phyloP scores from a whole-genome alignment of 2,888 invertebrate genomes.

The Lepidocyrtinus sp. region DNA sequence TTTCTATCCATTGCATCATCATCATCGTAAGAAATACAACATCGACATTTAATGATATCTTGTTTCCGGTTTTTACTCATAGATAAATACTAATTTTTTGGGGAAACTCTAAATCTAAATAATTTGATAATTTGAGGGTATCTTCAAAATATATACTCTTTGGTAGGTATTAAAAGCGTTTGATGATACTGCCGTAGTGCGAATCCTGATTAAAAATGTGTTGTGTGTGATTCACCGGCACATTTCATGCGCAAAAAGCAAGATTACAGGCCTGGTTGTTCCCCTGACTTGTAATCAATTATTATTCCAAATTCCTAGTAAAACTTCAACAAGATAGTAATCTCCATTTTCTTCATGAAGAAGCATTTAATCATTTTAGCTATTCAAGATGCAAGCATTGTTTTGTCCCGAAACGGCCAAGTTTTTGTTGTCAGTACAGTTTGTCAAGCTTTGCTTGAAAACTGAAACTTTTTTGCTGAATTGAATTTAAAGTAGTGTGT shows the following conservation, averaged over 20 bases:
- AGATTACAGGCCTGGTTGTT: too few relatives aligned
- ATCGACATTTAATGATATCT: too few relatives aligned
- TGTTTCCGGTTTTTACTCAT: too few relatives aligned
- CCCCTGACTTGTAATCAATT: background rate
- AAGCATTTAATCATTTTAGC: background rate
- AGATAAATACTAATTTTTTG: too few relatives aligned
- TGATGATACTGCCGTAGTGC: background rate
- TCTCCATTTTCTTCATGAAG: background rate
- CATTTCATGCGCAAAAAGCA: background rate
- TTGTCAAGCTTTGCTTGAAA: background rate
- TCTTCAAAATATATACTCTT: too few relatives aligned
- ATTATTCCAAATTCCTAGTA: background rate
- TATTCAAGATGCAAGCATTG: background rate
- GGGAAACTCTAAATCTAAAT: too few relatives aligned
- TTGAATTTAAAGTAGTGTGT: slow-evolving; percentile 10
- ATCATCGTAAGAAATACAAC: background rate
- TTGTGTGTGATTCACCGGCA: too few relatives aligned
- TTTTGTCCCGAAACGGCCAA: background rate
- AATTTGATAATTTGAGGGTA: too few relatives aligned
- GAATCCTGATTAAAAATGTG: too few relatives aligned
- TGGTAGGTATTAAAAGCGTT: too few relatives aligned
- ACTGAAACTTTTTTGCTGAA: slow-evolving; percentile 1
- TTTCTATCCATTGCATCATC: slow-evolving; percentile 13
- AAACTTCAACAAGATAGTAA: background rate
- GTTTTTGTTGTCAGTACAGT: background rate